phyloP scores from a whole-genome alignment of 2,888 invertebrate genomes.

The Stenodema calcarata region DNA sequence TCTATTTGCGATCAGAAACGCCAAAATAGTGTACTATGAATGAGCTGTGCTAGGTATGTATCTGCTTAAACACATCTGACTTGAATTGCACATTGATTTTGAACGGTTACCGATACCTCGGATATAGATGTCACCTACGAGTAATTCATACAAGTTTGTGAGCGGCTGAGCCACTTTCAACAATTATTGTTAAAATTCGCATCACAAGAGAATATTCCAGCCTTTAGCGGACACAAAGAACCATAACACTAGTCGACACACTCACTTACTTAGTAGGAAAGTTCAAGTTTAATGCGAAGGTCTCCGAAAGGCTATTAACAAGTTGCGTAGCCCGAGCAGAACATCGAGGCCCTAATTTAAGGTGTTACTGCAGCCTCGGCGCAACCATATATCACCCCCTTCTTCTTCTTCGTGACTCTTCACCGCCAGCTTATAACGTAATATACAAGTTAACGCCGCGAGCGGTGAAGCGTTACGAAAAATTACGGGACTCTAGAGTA shows the following conservation, averaged over 20 bases:
- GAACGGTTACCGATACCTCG: no score
- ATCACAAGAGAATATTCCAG: background rate
- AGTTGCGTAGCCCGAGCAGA: background rate
- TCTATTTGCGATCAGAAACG: no score
- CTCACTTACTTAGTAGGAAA: background rate
- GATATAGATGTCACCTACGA: no score
- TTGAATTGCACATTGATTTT: no score
- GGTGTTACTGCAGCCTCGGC: conserved; percentile 19
- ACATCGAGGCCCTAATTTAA: conserved; percentile 18
- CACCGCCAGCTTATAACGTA: conserved; percentile 8
- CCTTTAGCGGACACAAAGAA: background rate
- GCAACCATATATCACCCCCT: conserved; percentile 28
- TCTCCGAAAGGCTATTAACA: background rate
- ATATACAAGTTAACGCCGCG: conserved; percentile 1
- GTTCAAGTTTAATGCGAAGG: background rate
- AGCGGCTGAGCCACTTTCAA: no score
- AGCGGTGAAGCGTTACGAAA: background rate
- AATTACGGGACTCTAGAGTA: background rate
- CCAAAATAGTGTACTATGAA: no score
- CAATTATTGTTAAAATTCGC: background rate
- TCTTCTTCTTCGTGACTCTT: background rate
- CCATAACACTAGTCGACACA: background rate
- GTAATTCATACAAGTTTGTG: no score
- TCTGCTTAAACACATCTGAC: no score
- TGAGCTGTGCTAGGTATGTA: no score